Base-by-base conservation (phyloP, 2,888 invertebrate species). In the Agrypnus murinus region DNA sequence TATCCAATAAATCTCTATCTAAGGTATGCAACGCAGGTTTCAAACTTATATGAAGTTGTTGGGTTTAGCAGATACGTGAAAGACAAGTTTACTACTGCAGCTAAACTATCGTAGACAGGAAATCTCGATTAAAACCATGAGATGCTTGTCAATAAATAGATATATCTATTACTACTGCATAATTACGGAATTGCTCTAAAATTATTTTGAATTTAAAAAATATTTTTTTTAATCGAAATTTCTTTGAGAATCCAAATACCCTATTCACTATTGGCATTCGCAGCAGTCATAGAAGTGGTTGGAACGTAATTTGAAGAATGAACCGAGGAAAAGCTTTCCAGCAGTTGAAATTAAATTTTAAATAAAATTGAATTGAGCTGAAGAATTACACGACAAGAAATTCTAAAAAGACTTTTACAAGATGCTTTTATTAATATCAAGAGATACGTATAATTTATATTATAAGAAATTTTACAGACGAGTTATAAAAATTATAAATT, bases 321-420 rank as follows among this genome's bases (percentile, higher is more conserved):
- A 17, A 34, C 53, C 19, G 38, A 17, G 9, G 36, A 36, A 38
- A 25, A 53, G n/a, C 34, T 36, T 55, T 36, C 55, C 36, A 17
- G 25, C 17, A 10, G 1, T 31, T 55, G n/a, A 55, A 55, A 55
- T 55, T 55, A 38, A 55, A 55, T 55, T 55, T 55, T 55, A 36
- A 38, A 55, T 31, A 55, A 50, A 55, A 55, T 55, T 55, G 36
- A 55, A 55, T 36, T 55, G 9, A 36, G 36, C 55, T 19, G 55
- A 34, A 48, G 36, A 32, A 53, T 53, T 53, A 53, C 34, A 6
- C 7, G 12, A 17, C 34, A 34, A 34, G 12, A 12, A n/a, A 12
- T 40, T 40, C 12, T 40, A 40, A 40, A n/a, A 12, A 12, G 40
- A 40, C 40, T 40, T 40, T 2, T 40, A 7, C 7, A 40, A 40